Percentiles rank a stretch among this genome's conserved stretches.
phyloP scores from a whole-genome alignment of 2,888 invertebrate genomes.

The Ophion slaviceki region DNA sequence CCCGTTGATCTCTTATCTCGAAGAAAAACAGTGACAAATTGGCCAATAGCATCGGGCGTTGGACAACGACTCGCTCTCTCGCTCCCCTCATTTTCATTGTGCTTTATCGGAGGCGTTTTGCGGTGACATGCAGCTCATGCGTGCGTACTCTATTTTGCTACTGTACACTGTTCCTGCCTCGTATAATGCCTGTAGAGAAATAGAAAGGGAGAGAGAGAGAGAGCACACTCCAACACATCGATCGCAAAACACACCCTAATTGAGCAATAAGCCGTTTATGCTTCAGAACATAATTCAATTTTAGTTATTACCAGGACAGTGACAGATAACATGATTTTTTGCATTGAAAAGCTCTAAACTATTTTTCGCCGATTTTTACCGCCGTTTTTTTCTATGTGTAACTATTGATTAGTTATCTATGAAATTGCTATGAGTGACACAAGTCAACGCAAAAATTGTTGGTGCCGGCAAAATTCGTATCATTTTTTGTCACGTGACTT shows the following conservation, averaged over 20 bases:
- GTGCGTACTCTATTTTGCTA: slow-evolving; percentile 45
- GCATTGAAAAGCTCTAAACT: too few relatives aligned
- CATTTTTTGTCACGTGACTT: too few relatives aligned
- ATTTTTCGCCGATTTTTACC: too few relatives aligned
- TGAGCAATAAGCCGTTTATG: slow-evolving; percentile 73
- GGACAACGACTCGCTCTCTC: slow-evolving; percentile 39
- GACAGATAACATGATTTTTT: not conserved
- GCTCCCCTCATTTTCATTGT: slow-evolving; percentile 52
- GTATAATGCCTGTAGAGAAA: slow-evolving; percentile 2
- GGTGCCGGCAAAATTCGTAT: too few relatives aligned
- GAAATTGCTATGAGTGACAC: too few relatives aligned
- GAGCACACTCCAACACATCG: slow-evolving; percentile 31
- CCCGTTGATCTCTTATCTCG: slow-evolving; percentile 57
- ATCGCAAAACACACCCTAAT: slow-evolving; percentile 68
- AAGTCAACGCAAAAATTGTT: too few relatives aligned
- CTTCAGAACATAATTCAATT: slow-evolving; percentile 57
- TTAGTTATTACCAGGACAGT: slow-evolving; percentile 27
- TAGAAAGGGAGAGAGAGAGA: slow-evolving; percentile 20
- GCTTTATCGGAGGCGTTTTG: slow-evolving; percentile 71
- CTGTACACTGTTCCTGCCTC: slow-evolving; percentile 24
- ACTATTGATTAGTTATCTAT: too few relatives aligned
- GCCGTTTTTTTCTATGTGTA: too few relatives aligned
- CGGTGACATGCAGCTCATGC: slow-evolving; percentile 72
- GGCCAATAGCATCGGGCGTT: slow-evolving; percentile 61
- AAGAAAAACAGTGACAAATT: slow-evolving; percentile 76